Base-by-base conservation (phyloP, 2,888 invertebrate genomes). In the Caenorhabditis sp. region DNA sequence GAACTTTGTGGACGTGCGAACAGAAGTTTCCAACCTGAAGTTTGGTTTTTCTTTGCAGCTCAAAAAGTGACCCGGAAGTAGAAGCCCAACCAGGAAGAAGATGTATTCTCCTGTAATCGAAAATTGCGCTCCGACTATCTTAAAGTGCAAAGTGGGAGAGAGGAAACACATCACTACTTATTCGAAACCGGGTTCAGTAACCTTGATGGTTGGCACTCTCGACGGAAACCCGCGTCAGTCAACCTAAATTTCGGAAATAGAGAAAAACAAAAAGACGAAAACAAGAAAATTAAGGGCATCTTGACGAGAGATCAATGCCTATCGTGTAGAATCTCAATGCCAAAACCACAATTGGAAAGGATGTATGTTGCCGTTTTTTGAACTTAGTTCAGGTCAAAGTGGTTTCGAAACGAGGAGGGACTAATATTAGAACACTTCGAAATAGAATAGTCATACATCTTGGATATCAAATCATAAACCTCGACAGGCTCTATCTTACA, bases 101-200 rank as follows among this genome's bases (percentile, higher is more conserved):
- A 24, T 44, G 26, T 24, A 26, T 38, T 7, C 5, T n/a, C 56
- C 66, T 63, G 38, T n/a, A 26, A 51, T 38, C 41, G 12, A 54
- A 54, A 64, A 75, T 22, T 14, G 31, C 41, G 1, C 7, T 12
- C 22, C 5, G 12, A 26, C 44, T n/a, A n/a, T 28, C n/a, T 66
- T 10, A 54, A 77, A 77, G 77, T 69, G 63, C 77, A 77, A 77
- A 63, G 54, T 69, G 59, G 76, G 76, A 61, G 69, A 12, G 22
- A 35, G 35, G 31, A 35, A 54, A 56, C 14, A 3, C 10, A 38
- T 41, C 59, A 68, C 68, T 68, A 76, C 28, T 59, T 19, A 22
- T 4, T 35, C 12, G 22, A 35, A 19, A 41, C 54, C 28, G 14
- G 35, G 26, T 44, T 61, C 26, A 19, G 14, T 49, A 31, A 66